Evolutionary conservation across 2,888 invertebrate genomes (phyloP).

Genomic region (Agapostemon virescens): DNA sequence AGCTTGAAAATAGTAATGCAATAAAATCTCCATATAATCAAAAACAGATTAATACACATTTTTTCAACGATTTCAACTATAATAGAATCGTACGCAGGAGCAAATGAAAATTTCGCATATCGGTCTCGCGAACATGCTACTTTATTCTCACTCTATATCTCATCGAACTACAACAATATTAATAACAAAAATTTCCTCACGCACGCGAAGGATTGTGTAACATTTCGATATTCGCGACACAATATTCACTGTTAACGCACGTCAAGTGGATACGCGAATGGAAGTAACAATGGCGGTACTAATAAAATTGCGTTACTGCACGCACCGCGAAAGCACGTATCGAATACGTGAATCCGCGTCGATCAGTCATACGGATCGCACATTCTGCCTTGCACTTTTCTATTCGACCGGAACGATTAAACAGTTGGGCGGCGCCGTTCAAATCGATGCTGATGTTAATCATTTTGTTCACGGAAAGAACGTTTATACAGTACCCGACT

Average conservation of each 20-base stretch:
- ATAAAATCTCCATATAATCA: too few relatives aligned
- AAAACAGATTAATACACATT: too few relatives aligned
- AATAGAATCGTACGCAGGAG: background rate
- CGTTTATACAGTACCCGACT: background rate
- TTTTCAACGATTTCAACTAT: too few relatives aligned
- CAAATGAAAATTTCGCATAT: background rate
- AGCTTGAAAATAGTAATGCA: too few relatives aligned
- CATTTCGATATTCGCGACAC: constrained; percentile 14
- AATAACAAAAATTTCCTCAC: background rate
- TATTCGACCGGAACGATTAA: constrained; percentile 41
- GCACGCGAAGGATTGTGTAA: background rate
- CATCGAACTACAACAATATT: background rate
- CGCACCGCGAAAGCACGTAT: constrained; percentile 62
- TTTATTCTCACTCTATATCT: too few relatives aligned
- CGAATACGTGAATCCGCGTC: constrained; percentile 63
- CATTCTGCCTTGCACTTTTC: constrained; percentile 44
- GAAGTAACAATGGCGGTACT: constrained; percentile 26
- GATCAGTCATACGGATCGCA: constrained; percentile 48
- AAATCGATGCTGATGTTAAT: background rate
- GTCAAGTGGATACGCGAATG: constrained; percentile 14
- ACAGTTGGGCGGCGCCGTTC: background rate
- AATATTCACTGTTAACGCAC: constrained; percentile 26
- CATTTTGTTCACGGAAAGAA: background rate
- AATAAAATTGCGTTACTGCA: constrained; percentile 69
- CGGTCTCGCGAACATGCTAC: background rate